Percentiles rank a stretch among this genome's conserved stretches.
These are phyloP conservation scores for Pristionchus exspectatus DNA, from an alignment of 2,888 invertebrate genomes.

Conservation along the genomic window DNA sequence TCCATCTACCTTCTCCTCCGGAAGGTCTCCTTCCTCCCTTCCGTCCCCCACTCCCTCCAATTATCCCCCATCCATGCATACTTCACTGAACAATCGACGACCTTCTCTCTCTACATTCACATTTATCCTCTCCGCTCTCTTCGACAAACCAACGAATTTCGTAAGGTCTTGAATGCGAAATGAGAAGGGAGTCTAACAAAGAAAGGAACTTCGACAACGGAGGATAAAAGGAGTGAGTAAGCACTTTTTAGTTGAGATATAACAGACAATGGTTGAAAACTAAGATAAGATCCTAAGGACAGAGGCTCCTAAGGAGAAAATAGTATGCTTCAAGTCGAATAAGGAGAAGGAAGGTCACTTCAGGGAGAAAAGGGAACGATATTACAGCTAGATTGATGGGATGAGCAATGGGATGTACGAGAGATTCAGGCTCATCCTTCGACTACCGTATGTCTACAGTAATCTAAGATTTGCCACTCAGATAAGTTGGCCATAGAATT, in stretches of 20 bases:
- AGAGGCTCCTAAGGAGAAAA: neutral
- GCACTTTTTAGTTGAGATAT: neutral
- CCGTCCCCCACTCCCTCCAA: conserved; percentile 29
- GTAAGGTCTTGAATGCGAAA: conserved; percentile 40
- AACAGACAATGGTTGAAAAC: conserved; percentile 14
- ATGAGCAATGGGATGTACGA: conserved; percentile 6
- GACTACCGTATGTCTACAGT: conserved; percentile 20
- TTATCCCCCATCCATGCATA: conserved; percentile 42
- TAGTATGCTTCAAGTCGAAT: neutral
- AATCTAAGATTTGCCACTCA: neutral
- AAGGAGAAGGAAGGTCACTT: neutral
- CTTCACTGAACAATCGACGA: conserved; percentile 49
- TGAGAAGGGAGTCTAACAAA: conserved; percentile 17
- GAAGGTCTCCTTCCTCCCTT: neutral
- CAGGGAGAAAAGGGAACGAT: neutral
- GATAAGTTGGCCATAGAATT: neutral
- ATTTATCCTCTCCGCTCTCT: conserved; percentile 25
- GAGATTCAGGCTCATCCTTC: neutral
- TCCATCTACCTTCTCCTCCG: conserved; percentile 2
- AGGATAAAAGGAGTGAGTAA: neutral
- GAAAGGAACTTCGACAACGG: neutral
- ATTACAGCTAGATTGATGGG: neutral
- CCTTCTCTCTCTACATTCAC: conserved; percentile 42
- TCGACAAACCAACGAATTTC: conserved; percentile 40
- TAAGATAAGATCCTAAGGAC: neutral